phyloP scores from a whole-genome alignment of 2,888 invertebrate species.

The Meliscaeva auricollis region DNA sequence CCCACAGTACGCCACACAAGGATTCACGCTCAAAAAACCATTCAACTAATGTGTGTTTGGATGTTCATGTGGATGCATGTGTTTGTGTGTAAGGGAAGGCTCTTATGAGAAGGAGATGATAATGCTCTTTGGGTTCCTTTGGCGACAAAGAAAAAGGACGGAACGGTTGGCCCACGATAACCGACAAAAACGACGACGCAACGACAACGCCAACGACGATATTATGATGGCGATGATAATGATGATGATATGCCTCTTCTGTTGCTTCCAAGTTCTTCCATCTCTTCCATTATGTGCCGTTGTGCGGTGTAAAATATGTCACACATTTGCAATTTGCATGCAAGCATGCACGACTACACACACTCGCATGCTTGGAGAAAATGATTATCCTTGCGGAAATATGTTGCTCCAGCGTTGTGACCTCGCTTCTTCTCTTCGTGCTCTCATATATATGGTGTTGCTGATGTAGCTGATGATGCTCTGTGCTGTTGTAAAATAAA shows the following conservation, averaged over 20 bases:
- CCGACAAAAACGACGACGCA: constrained; percentile 16
- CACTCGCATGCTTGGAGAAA: constrained; percentile 41
- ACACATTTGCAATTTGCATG: constrained; percentile 72
- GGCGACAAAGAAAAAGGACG: constrained; percentile 45
- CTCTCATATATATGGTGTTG: background rate
- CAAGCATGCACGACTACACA: constrained; percentile 58
- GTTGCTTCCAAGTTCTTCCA: constrained; percentile 13
- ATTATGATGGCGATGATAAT: constrained; percentile 55
- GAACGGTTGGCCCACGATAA: constrained; percentile 53
- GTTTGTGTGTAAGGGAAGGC: background rate
- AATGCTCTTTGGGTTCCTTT: constrained; percentile 35
- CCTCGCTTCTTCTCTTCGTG: constrained; percentile 46
- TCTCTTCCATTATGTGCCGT: background rate
- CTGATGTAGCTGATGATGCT: constrained; percentile 24
- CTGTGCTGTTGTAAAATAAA: constrained; percentile 50
- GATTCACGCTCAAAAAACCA: constrained; percentile 56
- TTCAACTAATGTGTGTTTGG: constrained; percentile 13
- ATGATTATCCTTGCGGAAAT: constrained; percentile 73
- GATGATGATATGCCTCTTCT: constrained; percentile 62
- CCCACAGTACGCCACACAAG: constrained; percentile 67
- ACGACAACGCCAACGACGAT: constrained; percentile 41
- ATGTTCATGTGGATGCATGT: background rate
- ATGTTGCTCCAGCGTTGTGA: constrained; percentile 61
- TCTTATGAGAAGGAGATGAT: background rate
- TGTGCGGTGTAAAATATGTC: constrained; percentile 64